Percentiles rank a stretch among this genome's conserved stretches.
These are phyloP conservation scores for Eulacestoma nigropectus DNA, from an alignment of 2,113 vertebrate genomes.

Conservation along the genomic window DNA sequence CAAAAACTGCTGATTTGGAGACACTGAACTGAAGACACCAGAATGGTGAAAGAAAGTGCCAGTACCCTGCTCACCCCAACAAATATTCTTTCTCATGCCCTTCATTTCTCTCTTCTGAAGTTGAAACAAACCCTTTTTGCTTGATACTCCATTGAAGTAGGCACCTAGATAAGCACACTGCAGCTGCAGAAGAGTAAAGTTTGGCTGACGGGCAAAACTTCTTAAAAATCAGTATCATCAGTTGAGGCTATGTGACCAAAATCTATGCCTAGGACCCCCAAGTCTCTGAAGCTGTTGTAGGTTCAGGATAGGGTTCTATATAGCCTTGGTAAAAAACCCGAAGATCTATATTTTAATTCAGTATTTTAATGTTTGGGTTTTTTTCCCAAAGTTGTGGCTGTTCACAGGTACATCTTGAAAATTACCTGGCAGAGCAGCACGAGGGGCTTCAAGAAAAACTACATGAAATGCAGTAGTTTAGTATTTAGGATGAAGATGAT, in stretches of 20 bases:
- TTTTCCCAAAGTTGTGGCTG: background rate
- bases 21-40: background rate
- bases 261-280: background rate
- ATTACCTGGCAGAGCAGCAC: background rate
- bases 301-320: background rate
- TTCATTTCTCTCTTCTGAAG: background rate
- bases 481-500: background rate
- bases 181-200: background rate
- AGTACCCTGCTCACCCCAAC: background rate
- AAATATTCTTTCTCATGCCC: background rate
- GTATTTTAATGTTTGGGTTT: background rate
- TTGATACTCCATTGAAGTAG: background rate
- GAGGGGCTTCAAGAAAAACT: background rate
- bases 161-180: background rate
- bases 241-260: background rate
- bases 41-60: background rate
- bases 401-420: background rate
- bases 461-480: background rate
- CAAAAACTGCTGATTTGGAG: background rate
- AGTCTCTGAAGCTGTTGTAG: background rate
- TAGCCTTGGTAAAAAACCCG: background rate
- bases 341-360: background rate
- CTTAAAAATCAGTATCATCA: background rate
- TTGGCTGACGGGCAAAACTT: background rate
- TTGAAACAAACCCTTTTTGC: background rate